Evolutionary conservation across 1,140 invertebrate genomes (phyloP).

Genomic region (Euura lappo): DNA sequence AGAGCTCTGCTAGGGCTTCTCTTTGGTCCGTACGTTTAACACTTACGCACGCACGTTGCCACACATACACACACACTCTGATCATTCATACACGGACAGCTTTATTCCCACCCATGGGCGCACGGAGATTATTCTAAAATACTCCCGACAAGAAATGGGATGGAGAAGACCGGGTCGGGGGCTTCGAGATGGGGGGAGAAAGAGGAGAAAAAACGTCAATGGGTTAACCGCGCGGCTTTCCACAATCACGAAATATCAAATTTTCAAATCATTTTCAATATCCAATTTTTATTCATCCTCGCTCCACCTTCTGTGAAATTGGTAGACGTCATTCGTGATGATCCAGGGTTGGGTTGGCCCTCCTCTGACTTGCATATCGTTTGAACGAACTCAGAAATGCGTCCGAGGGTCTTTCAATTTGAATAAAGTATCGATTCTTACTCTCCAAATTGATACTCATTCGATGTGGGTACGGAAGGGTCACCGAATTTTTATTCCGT

Average conservation of each 20-base stretch:
- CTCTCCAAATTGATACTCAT: background rate
- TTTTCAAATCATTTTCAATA: too few relatives aligned
- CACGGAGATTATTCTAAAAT: slow-evolving; percentile 13
- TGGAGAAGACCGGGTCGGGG: background rate
- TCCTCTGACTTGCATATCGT: background rate
- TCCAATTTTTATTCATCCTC: too few relatives aligned
- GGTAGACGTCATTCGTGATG: too few relatives aligned
- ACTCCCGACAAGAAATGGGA: background rate
- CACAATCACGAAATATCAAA: too few relatives aligned
- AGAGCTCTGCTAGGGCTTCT: slow-evolving; percentile 40
- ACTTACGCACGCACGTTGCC: background rate
- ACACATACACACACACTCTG: slow-evolving; percentile 1
- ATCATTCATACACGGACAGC: background rate
- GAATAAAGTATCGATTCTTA: slow-evolving; percentile 1
- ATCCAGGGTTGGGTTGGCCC: background rate
- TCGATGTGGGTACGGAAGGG: too few relatives aligned
- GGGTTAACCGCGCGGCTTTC: too few relatives aligned
- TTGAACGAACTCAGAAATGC: background rate
- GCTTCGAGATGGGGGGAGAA: background rate
- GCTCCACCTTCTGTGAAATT: too few relatives aligned
- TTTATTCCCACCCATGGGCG: background rate
- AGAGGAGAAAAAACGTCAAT: too few relatives aligned
- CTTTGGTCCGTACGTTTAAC: slow-evolving; percentile 8
- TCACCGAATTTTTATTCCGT: background rate
- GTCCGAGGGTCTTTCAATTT: background rate